Evolutionary conservation across 2,888 invertebrate species (phyloP).

Genomic region (Nymphalis c-album): DNA sequence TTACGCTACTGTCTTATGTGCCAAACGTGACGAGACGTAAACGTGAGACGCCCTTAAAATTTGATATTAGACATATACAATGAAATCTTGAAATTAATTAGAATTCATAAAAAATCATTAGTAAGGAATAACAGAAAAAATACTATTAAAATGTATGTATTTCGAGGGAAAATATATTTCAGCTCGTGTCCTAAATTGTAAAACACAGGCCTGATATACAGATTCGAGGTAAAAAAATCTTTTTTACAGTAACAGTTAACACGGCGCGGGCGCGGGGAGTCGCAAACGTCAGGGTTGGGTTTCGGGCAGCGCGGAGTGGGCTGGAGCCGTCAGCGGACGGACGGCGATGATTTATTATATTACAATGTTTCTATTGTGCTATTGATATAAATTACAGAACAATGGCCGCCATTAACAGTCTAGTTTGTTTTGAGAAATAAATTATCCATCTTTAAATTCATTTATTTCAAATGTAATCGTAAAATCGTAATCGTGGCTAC

Average conservation of each 20-base stretch:
- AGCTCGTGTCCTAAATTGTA: constrained; percentile 29
- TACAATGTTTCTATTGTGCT: constrained; percentile 5
- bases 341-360: constrained; percentile 3
- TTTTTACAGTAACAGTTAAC: background rate
- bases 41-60: too few species aligned
- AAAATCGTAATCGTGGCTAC: too few species aligned
- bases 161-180: constrained; percentile 5
- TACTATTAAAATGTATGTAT: constrained; percentile 5
- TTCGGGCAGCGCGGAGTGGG: background rate
- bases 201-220: constrained; percentile 31
- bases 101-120: too few species aligned
- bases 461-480: too few species aligned
- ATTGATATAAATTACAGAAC: background rate
- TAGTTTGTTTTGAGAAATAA: background rate
- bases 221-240: constrained; percentile 35
- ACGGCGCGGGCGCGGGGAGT: background rate
- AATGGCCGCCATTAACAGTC: background rate
- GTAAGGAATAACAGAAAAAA: constrained; percentile 19
- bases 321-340: background rate
- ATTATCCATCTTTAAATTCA: background rate
- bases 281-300: background rate
- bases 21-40: too few species aligned
- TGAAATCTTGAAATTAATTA: too few species aligned
- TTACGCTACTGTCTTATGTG: too few species aligned
- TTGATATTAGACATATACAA: too few species aligned